Evolutionary conservation across 2,797 vertebrate species (phyloP), one percentile per base, ranked within the genome.

Genomic region (Sebastes goodei): DNA sequence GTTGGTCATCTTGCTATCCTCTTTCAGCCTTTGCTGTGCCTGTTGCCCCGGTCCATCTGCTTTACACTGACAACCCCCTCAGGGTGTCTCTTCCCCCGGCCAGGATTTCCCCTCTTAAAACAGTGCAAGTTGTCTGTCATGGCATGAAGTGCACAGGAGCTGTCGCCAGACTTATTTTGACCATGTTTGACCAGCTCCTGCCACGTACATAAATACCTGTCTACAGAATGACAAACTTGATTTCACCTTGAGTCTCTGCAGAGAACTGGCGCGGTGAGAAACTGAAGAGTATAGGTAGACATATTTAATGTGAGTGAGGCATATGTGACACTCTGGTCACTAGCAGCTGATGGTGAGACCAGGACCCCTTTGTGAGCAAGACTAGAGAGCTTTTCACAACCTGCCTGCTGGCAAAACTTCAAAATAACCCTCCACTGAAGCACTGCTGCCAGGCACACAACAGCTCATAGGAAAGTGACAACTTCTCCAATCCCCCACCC

Each of bases 331-430:
- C 53, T 66, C 12, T 60, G 55, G 68, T 79, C 63, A 55, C 33
- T 9, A 8, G 25, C 21, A 42, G 49, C 29, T 30, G 15, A 59
- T 20, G 3, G 27, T 71, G 32, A 64, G 27, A 66, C 29, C 61
- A 56, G 56, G 55, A 33, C 23, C 52, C 4, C 20, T 20, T 61
- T 69, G 12, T 23, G n/a, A 52, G 62, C 60, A 78, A 76, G 77
- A 72, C 65, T 10, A 46, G 27, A 76, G 46, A 67, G 30, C 55
- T 76, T 57, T 81, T 71, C 30, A 71, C 35, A 71, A 74, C 71
- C 46, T 69, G 32, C 52, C 60, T 69, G 17, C 66, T 84, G 82
- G 63, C 15, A 52, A 74, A 67, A 71, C 15, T 81, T 82, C 32
- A 82, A 82, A 63, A 82, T 62, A 55, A 71, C 46, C 8, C 67